phyloP scores from a whole-genome alignment of 1,140 invertebrate species.

The Araneus ventricosus region DNA sequence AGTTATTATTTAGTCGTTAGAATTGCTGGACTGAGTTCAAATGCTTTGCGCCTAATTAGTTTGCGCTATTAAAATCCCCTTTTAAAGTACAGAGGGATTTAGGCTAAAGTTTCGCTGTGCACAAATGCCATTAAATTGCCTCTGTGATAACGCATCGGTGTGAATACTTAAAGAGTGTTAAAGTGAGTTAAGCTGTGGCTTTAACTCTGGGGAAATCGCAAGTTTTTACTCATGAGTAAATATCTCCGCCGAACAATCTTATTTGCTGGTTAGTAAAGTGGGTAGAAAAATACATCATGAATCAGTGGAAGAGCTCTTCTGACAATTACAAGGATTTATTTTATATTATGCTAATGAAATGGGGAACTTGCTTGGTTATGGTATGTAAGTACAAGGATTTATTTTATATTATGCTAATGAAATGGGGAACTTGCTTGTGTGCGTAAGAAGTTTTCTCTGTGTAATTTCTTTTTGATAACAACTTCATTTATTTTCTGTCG shows the following conservation, averaged over 20 bases:
- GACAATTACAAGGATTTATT: constrained; percentile 21
- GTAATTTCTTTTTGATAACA: not conserved
- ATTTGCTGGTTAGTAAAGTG: not conserved
- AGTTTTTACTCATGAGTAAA: not conserved
- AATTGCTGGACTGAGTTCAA: constrained; percentile 38
- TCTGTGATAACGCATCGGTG: constrained; percentile 22
- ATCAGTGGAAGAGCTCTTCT: not conserved
- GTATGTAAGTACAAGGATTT: constrained; percentile 11
- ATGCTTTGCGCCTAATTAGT: constrained; percentile 65
- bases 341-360: not conserved
- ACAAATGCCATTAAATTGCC: constrained; percentile 43
- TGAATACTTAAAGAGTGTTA: constrained; percentile 36
- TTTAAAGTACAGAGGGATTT: constrained; percentile 65
- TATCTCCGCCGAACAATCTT: not conserved
- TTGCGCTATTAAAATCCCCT: constrained; percentile 66
- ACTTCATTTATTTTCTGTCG: not conserved
- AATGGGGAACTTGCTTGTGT: not conserved
- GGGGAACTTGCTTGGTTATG: not conserved
- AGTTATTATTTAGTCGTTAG: constrained; percentile 71
- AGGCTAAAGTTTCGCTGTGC: constrained; percentile 53
- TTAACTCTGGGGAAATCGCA: constrained; percentile 13
- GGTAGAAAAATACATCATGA: not conserved
- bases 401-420: not conserved
- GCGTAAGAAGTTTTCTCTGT: not conserved
- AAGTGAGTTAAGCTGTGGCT: constrained; percentile 22